phyloP scores from a whole-genome alignment of 2,888 invertebrate species.

The Automeris io region DNA sequence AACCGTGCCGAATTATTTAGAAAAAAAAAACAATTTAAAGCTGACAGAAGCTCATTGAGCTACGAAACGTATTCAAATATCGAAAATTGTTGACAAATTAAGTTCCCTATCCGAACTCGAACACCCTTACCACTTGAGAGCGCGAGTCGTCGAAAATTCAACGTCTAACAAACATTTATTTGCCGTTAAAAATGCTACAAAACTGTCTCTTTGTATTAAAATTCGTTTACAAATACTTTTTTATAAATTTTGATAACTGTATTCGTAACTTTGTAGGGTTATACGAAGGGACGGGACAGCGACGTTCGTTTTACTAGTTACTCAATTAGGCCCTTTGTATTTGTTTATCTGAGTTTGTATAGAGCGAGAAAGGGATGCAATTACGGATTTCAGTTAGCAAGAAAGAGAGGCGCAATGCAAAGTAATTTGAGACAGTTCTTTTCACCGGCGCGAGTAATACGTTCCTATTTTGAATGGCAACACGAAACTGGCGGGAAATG shows the following conservation, averaged over 20 bases:
- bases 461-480: slow-evolving; percentile 76
- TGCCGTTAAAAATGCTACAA: slow-evolving; percentile 6
- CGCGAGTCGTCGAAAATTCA: slow-evolving; percentile 64
- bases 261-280: slow-evolving; percentile 34
- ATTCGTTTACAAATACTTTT: slow-evolving; percentile 26
- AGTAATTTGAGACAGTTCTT: slow-evolving; percentile 78
- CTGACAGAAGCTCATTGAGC: slow-evolving; percentile 74
- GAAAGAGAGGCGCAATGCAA: slow-evolving; percentile 42
- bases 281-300: slow-evolving; percentile 66
- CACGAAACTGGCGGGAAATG: slow-evolving; percentile 72
- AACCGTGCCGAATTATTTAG: slow-evolving; percentile 43
- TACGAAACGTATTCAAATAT: slow-evolving; percentile 76
- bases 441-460: slow-evolving; percentile 67
- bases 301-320: slow-evolving; percentile 76
- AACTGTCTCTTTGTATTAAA: slow-evolving; percentile 13
- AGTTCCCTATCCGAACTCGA: slow-evolving; percentile 64
- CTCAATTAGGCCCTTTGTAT: slow-evolving; percentile 79
- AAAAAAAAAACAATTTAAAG: slow-evolving; percentile 69
- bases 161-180: slow-evolving; percentile 28
- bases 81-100: slow-evolving; percentile 78
- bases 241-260: slow-evolving; percentile 12
- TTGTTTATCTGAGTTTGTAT: slow-evolving; percentile 77
- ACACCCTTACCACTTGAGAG: slow-evolving; percentile 74
- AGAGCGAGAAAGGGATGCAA: slow-evolving; percentile 45
- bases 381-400: slow-evolving; percentile 18